These are phyloP conservation scores for Recurvirostra avosetta DNA, from an alignment of 2,113 vertebrate genomes.

Conservation along the genomic window DNA sequence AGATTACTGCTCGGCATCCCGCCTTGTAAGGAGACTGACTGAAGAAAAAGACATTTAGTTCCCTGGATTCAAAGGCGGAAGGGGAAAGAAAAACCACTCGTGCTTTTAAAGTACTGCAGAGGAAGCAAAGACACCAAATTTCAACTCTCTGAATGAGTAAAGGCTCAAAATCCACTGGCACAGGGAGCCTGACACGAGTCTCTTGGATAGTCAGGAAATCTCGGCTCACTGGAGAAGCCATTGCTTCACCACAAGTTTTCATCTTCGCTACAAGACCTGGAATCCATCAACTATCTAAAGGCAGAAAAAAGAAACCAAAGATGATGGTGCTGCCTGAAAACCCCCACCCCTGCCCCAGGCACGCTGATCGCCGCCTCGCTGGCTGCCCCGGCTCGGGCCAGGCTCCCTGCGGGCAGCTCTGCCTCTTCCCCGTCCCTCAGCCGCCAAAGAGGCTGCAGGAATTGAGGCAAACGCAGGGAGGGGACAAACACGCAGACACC, in stretches of 20 bases:
- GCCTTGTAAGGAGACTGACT: background rate
- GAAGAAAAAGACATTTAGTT: too few relatives aligned
- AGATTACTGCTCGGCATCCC: background rate
- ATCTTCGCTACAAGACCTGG: background rate
- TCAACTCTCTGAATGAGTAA: too few relatives aligned
- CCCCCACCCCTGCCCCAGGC: too few relatives aligned
- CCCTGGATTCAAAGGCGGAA: background rate
- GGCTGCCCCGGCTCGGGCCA: background rate
- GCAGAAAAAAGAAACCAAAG: background rate
- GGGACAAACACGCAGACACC: background rate
- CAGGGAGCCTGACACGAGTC: background rate
- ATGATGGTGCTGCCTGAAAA: background rate
- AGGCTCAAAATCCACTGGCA: background rate
- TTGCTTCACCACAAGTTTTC: accelerated
- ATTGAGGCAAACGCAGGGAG: accelerated
- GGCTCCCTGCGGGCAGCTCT: background rate
- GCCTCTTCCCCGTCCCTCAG: background rate
- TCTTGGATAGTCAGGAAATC: background rate
- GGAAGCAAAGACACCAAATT: background rate
- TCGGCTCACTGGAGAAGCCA: background rate
- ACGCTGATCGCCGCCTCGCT: too few relatives aligned
- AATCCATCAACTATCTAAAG: background rate
- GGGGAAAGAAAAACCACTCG: background rate
- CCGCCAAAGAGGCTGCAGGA: background rate
- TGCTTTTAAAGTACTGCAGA: background rate